Evolutionary conservation across 2,797 vertebrate species (phyloP).

Genomic region (Sebastiscus tertius): DNA sequence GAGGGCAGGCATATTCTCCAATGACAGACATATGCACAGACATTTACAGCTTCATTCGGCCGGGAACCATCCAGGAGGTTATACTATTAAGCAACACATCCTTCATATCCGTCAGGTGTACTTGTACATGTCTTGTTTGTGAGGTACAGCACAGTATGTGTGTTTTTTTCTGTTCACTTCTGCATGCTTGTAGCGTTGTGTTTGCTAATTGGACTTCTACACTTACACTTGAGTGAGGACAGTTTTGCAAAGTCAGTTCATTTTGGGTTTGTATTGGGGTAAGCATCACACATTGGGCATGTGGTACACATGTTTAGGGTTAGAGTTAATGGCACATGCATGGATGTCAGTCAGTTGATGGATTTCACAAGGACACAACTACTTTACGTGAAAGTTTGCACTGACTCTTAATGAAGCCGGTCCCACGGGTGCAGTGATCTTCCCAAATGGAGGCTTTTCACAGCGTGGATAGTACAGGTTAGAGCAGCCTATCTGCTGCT

Average conservation of each 20-base stretch:
- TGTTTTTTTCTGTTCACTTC: slow-evolving; percentile 8
- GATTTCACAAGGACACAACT: background rate
- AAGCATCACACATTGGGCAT: background rate
- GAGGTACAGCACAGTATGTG: background rate
- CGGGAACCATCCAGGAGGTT: slow-evolving; percentile 11
- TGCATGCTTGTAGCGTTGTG: background rate
- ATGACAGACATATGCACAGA: slow-evolving; percentile 51
- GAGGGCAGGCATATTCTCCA: slow-evolving; percentile 52
- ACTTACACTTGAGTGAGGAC: background rate
- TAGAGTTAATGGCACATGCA: background rate
- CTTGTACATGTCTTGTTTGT: background rate
- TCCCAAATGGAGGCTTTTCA: background rate
- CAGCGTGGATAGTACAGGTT: background rate
- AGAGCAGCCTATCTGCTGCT: background rate
- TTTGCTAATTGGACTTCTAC: background rate
- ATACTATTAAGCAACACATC: slow-evolving; percentile 13
- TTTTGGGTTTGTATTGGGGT: background rate
- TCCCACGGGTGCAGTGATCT: background rate
- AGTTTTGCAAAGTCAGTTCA: background rate
- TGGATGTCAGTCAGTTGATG: background rate
- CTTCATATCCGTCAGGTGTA: background rate
- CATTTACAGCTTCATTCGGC: slow-evolving; percentile 60
- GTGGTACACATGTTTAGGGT: background rate
- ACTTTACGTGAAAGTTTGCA: slow-evolving; percentile 1
- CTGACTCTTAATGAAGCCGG: background rate